Base-by-base conservation (phyloP, 92 coral and sea anemone species). In the Isaurus tuberculatus region DNA sequence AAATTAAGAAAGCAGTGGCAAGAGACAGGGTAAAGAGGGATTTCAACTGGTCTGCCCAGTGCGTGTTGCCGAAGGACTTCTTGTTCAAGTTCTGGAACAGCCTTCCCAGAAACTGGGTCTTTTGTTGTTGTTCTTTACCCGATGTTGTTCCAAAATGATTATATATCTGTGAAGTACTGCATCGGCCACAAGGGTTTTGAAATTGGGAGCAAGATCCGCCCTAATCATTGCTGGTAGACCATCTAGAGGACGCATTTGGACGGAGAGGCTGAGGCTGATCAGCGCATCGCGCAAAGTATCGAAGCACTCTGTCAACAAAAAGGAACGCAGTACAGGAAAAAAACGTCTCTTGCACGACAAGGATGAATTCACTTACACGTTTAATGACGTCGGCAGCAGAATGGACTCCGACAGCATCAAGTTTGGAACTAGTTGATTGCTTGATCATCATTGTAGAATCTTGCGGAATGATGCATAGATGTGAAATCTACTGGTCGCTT, bases 331-430 rank as follows among this genome's bases (percentile, higher is more conserved):
- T 92, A 72, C 66, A 92, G 3, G 91, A 84, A 22, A 92, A 83
- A 9, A 81, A 82, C 20, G 75, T 20, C 37, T 87, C 91, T 1
- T 86, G 81, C 8, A 86, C 55, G 4, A 92, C 91, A 0, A 89
- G 72, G 63, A 92, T 83, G 17, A 84, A 73, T 63, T 92, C 92
- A n/a, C 84, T 86, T n/a, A 20, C 46, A 15, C 83, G 86, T 36
- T 79, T 84, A 17, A 82, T 70, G 31, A 84, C 91, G 51, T 87
- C 91, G 0, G 93, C 91, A 0, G 96, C 91, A 42, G 87, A 90
- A 8, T 88, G 79, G 43, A 48, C 58, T 0, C 91, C 91, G 17
- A 86, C 49, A 8, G 75, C 81, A 7, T 86, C 91, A 1, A 86
- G 90, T 73, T 89, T 91, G 2, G 79, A 31, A 31, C 68, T 33